Conservation (phyloP, 2,113 vertebrate genomes). For the Cavia aperea region DNA sequence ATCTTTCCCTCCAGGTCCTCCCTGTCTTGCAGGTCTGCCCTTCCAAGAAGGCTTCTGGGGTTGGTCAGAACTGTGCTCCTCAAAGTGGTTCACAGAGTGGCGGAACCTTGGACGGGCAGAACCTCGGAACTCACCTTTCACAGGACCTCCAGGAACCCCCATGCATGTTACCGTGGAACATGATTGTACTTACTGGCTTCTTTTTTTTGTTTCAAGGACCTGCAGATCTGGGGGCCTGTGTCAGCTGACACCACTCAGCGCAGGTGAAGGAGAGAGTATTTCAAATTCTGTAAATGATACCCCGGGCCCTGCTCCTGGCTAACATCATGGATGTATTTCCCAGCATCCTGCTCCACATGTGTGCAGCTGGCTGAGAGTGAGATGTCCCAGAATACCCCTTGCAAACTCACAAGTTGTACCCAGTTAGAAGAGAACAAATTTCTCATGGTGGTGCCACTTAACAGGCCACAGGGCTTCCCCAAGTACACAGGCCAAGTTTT, state of each 20-base stretch:
- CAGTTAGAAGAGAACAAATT: not conserved
- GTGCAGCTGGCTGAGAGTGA: too few species aligned
- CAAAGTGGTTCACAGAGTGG: not conserved
- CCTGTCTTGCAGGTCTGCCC: not conserved
- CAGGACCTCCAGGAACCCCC: not conserved
- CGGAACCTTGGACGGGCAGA: accelerated
- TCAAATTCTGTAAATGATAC: not conserved
- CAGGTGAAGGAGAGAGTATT: not conserved
- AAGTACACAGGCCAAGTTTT: not conserved
- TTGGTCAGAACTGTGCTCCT: not conserved
- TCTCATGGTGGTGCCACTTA: not conserved
- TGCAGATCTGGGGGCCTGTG: not conserved
- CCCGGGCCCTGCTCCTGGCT: accelerated
- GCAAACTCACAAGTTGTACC: not conserved
- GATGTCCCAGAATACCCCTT: not conserved
- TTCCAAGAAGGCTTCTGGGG: not conserved
- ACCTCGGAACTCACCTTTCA: not conserved
- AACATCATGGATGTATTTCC: too few species aligned
- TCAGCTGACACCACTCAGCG: not conserved
- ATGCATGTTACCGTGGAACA: accelerated
- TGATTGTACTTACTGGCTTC: not conserved
- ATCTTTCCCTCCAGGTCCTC: not conserved
- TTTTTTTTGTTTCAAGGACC: not conserved
- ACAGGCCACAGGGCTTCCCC: not conserved
- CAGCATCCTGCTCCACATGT: not conserved